A percentile compares a stretch with the other conserved stretches of the same genome.
Evolutionary conservation across 2,113 vertebrate species (phyloP).

Genomic region (Chamaetylas fuelleborni): DNA sequence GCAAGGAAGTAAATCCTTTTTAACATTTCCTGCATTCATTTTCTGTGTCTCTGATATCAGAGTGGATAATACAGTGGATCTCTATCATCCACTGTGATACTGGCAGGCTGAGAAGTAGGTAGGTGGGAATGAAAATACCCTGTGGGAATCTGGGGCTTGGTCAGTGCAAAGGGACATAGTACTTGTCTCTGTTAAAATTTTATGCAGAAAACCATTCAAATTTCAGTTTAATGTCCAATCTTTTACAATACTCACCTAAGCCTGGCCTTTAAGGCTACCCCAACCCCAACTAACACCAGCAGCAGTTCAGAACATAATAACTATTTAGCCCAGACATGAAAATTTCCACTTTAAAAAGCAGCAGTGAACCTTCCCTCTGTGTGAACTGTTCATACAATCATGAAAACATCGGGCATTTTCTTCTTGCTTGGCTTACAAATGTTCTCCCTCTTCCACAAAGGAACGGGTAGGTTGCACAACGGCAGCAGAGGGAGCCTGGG

Average conservation of each 20-base stretch:
- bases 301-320: not conserved
- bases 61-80: not conserved
- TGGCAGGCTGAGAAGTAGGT: not conserved
- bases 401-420: slow-evolving; percentile 10
- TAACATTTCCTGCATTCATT: not conserved
- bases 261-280: not conserved
- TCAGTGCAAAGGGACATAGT: not conserved
- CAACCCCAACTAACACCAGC: not conserved
- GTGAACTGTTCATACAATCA: not conserved
- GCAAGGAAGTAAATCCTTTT: not conserved
- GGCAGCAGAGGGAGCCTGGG: not conserved
- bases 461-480: not conserved
- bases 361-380: not conserved
- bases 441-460: not conserved
- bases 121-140: not conserved
- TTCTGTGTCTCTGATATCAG: not conserved
- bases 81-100: not conserved
- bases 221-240: not conserved
- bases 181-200: not conserved
- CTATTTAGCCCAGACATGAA: not conserved
- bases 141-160: not conserved
- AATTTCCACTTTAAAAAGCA: not conserved
- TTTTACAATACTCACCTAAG: not conserved
- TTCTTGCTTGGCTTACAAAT: not conserved
- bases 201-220: not conserved